Percentiles rank a stretch among this genome's conserved stretches.
These are phyloP conservation scores for Pangasius larnaudii DNA, from an alignment of 2,797 vertebrate genomes.

Conservation along the genomic window DNA sequence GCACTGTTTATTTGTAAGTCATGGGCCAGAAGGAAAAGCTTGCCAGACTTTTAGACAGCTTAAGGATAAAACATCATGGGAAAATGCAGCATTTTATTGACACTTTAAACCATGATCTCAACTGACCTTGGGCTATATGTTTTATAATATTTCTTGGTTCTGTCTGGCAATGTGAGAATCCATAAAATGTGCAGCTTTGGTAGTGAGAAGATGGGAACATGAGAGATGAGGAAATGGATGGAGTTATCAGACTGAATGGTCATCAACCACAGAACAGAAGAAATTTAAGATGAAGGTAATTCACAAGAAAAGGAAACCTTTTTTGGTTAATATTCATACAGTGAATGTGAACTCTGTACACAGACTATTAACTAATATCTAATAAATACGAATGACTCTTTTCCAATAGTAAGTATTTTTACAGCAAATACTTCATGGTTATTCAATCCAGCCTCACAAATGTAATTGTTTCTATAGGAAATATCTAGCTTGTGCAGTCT, in stretches of 20 bases:
- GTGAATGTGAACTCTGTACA: background rate
- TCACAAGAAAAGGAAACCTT: background rate
- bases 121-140: slow-evolving; percentile 37
- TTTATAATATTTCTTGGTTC: slow-evolving; percentile 41
- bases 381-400: background rate
- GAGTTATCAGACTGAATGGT: slow-evolving; percentile 21
- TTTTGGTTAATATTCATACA: slow-evolving; percentile 2
- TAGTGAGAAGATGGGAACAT: slow-evolving; percentile 13
- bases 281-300: slow-evolving; percentile 6
- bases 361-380: background rate
- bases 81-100: slow-evolving; percentile 37
- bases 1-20: slow-evolving; percentile 14
- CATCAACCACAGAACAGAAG: slow-evolving; percentile 4
- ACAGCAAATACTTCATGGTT: background rate
- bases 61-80: slow-evolving; percentile 30
- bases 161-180: slow-evolving; percentile 31
- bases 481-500: background rate
- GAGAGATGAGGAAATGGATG: slow-evolving; percentile 17
- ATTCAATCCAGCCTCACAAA: slow-evolving; percentile 14
- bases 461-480: background rate
- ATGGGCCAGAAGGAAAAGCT: background rate
- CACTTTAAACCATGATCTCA: slow-evolving; percentile 47
- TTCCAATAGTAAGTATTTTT: background rate
- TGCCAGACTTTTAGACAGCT: slow-evolving; percentile 32
- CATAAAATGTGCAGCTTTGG: slow-evolving; percentile 24